Conservation (phyloP, 2,113 vertebrate species). For the Oryctolagus cuniculus region mOryCun1.1 NC_091450.1:25744001-25744500, state of each 20-base stretch:
- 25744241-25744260: neutral
- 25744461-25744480: no score
- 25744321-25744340: no score
- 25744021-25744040: neutral
- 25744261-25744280: neutral
- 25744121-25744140: fast-evolving
- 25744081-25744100: neutral
- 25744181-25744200: neutral
- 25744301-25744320: neutral
- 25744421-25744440: no score
- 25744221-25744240: neutral
- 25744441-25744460: no score
- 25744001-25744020: neutral
- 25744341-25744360: no score
- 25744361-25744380: no score
- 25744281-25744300: neutral
- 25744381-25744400: no score
- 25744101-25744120: neutral
- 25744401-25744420: no score
- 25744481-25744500: no score
- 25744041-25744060: neutral
- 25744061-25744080: neutral
- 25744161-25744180: neutral
- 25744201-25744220: fast-evolving
- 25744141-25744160: neutral